Evolutionary conservation across 53 echinoderm and acorn worm genomes (phyloP), one percentile per base, ranked within the genome.

Genomic region (Patiria pectinifera): DNA sequence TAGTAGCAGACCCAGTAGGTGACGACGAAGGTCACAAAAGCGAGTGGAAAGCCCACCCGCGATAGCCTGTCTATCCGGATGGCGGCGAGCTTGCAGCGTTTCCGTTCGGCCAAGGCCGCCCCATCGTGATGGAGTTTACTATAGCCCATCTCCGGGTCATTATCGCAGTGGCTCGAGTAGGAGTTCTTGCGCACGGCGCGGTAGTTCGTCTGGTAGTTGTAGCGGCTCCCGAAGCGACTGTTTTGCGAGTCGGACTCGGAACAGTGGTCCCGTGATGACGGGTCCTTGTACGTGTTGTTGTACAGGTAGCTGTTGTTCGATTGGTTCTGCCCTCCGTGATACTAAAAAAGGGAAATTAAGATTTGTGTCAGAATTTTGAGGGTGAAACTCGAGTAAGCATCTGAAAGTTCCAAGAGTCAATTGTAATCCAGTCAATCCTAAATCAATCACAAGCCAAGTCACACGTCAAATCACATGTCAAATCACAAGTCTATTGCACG

Each of bases 61-160:
- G 97, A 94, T 16, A 91, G 24, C 82, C 95, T 87, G 74, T 97
- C 97, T 62, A 97, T 97, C 19, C 94, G 92, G 25, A 97, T 86
- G 1, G 97, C 97, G 18, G 94, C 48, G 22, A 97, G 92, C 79
- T 97, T 97, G 3, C 94, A 49, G 18, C 88, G 87, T 88, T 88
- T 93, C n/a, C 88, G 47, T 11, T 87, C 93, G 9, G 72, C 59
- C 45, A 93, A 83, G 5, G 49, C 76, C 23, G 72, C 84, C 84
- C 88, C 82, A 18, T 87, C 88, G 3, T 87, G 83, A 5, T 93
- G 87, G 48, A 93, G 88, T 87, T 93, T 88, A 49, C 88, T 87
- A 76, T 87, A 93, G 59, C 88, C 93, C 21, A 80, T n/a, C 48
- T 93, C 93, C 11, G 88, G 76, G 80, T 93, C 93, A 13, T 58